Evolutionary conservation across 2,888 invertebrate genomes (phyloP).

Genomic region (Hyalella azteca): DNA sequence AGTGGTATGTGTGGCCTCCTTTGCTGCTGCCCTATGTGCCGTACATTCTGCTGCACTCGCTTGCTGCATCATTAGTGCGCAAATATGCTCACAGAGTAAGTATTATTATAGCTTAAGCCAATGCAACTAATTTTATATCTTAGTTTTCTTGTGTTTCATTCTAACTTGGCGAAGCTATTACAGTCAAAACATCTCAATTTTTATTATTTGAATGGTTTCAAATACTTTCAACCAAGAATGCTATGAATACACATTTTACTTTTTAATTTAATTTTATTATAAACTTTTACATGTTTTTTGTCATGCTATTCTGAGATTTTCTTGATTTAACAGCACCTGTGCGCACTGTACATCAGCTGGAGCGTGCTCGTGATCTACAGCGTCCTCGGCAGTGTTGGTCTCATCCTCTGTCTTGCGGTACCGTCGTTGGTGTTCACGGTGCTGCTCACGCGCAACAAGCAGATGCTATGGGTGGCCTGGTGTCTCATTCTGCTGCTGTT

Average conservation of each 20-base stretch:
- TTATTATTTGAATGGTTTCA: too few species aligned
- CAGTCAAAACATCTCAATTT: too few species aligned
- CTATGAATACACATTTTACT: too few species aligned
- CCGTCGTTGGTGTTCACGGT: conserved; percentile 55
- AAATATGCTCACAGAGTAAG: conserved; percentile 11
- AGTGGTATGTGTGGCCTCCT: conserved; percentile 55
- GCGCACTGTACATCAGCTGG: conserved; percentile 49
- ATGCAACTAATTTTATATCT: too few species aligned
- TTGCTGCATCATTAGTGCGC: conserved; percentile 37
- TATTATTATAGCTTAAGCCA: neutral
- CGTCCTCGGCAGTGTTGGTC: conserved; percentile 46
- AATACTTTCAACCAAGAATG: too few species aligned
- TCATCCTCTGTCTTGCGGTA: conserved; percentile 46
- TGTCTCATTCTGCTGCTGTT: conserved; percentile 53
- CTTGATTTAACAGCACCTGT: conserved; percentile 8
- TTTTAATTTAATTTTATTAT: too few species aligned
- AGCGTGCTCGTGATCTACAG: conserved; percentile 40
- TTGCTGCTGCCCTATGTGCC: conserved; percentile 42
- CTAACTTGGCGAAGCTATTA: too few species aligned
- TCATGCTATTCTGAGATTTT: too few species aligned
- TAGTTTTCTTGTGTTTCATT: too few species aligned
- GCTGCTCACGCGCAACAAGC: conserved; percentile 47
- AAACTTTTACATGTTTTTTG: too few species aligned
- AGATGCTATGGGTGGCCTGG: conserved; percentile 55
- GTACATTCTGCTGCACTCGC: conserved; percentile 46